phyloP scores from a whole-genome alignment of 2,888 invertebrate species.

The Acanthococcus lagerstroemiae region DNA sequence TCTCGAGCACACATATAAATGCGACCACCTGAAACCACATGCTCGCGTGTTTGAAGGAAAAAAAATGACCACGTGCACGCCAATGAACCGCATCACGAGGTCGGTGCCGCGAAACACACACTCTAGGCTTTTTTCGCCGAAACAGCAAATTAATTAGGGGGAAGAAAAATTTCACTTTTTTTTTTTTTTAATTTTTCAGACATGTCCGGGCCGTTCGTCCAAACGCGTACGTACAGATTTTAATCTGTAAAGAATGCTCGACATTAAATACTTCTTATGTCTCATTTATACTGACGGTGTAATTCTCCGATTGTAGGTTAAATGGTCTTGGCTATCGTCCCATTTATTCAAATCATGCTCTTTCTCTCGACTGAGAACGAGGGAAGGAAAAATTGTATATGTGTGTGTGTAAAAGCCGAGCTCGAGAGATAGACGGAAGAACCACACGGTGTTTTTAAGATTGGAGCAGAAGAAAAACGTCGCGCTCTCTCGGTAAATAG shows the following conservation, averaged over 20 bases:
- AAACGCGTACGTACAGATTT: conserved; percentile 16
- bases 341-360: conserved; percentile 24
- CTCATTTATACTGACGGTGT: conserved; percentile 26
- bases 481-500: conserved; percentile 11
- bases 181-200: neutral
- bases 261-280: conserved; percentile 26
- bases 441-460: neutral
- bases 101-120: too few species aligned
- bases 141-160: too few species aligned
- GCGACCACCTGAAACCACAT: too few species aligned
- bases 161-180: neutral
- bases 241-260: conserved; percentile 18
- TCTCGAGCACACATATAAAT: too few species aligned
- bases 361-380: too few species aligned
- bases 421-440: neutral
- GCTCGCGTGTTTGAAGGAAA: too few species aligned
- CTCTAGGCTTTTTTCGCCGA: too few species aligned
- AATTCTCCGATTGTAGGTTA: conserved; percentile 22
- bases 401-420: neutral
- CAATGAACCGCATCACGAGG: too few species aligned
- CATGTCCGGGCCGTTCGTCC: neutral
- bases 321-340: conserved; percentile 29
- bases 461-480: conserved; percentile 6
- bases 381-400: neutral
- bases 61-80: too few species aligned